Percentiles rank a stretch among this genome's conserved stretches.
phyloP scores from a whole-genome alignment of 2,113 vertebrate genomes.

The Caretta caretta region DNA sequence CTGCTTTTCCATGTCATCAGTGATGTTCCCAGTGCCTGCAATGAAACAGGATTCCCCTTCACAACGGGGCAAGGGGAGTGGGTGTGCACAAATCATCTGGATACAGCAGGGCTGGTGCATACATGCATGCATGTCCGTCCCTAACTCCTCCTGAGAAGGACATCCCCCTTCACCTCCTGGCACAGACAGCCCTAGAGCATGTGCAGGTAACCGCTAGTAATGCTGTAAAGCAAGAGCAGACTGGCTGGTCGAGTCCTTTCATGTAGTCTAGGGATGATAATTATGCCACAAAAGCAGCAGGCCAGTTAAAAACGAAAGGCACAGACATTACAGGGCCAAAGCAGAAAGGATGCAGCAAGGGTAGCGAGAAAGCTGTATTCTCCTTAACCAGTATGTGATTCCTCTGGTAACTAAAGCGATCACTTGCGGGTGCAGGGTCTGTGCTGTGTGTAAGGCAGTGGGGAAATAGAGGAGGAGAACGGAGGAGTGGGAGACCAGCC shows the following conservation, averaged over 20 bases:
- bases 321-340: background rate
- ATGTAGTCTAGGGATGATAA: background rate
- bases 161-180: background rate
- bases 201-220: background rate
- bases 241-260: background rate
- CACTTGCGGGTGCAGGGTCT: background rate
- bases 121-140: too few species aligned
- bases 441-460: background rate
- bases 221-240: background rate
- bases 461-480: too few species aligned
- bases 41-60: background rate
- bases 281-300: background rate
- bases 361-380: background rate
- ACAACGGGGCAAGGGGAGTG: background rate
- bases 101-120: background rate
- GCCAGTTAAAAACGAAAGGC: background rate
- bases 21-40: slow-evolving; percentile 85
- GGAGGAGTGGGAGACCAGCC: too few species aligned
- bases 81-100: background rate
- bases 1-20: slow-evolving; percentile 91
- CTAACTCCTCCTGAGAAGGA: background rate
- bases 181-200: background rate
- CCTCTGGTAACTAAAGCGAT: background rate
- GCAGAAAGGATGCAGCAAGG: background rate
- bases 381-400: background rate